Evolutionary conservation across 2,888 invertebrate species (phyloP).

Genomic region (Fragum fragum): DNA sequence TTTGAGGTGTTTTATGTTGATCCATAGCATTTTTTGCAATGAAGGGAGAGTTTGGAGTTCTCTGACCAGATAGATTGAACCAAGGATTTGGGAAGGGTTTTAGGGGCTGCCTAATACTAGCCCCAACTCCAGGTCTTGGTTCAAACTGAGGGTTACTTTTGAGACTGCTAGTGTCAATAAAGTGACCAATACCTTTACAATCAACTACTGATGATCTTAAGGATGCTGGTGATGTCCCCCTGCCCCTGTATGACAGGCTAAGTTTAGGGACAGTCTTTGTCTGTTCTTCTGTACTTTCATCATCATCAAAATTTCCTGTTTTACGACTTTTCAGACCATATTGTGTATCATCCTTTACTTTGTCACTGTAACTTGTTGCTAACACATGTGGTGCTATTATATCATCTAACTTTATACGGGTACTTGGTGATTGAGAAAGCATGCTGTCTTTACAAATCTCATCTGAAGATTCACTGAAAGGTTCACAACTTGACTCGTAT

Average conservation of each 20-base stretch:
- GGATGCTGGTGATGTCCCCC: not conserved
- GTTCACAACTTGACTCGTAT: slow-evolving; percentile 7
- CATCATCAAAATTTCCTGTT: not conserved
- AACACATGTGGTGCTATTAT: not conserved
- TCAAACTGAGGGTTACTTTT: not conserved
- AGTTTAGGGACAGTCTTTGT: not conserved
- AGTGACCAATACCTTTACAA: not conserved
- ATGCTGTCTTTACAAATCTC: slow-evolving; percentile 17
- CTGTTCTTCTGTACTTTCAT: not conserved
- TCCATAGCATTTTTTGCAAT: not conserved
- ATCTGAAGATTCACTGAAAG: slow-evolving; percentile 19
- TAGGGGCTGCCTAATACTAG: not conserved
- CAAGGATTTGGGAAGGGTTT: not conserved
- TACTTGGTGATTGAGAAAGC: slow-evolving; percentile 19
- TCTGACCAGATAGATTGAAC: not conserved
- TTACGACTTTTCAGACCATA: not conserved
- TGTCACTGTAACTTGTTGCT: not conserved
- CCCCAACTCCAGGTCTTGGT: not conserved
- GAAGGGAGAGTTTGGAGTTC: not conserved
- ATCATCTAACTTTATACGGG: not conserved
- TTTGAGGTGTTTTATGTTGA: not conserved
- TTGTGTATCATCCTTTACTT: not conserved
- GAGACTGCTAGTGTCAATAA: not conserved
- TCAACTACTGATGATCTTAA: not conserved
- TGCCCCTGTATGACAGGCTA: not conserved